Base-by-base conservation (phyloP, 1,140 invertebrate species). In the Penaeus japonicus region DNA sequence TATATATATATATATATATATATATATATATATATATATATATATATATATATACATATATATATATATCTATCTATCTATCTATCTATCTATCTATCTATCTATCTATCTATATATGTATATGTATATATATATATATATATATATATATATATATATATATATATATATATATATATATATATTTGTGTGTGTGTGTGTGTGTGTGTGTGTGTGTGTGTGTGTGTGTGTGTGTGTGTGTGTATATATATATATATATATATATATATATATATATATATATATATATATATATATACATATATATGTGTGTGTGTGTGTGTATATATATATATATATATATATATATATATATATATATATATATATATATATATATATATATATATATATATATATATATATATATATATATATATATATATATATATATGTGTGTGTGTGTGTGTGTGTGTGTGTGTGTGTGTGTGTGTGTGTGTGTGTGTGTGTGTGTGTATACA, bases 311-410 rank as follows among this genome's bases (percentile, higher is more conserved):
- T n/a, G 30, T n/a, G 15, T 65, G 30, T 65, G 30, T 65, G 15
- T 65, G n/a, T 65, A 65, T 65, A 65, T 65, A n/a, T 65, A n/a
- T 65, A n/a, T 65, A n/a, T 65, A n/a, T 65, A n/a, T 65, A n/a
- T 65, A n/a, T 65, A n/a, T 65, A 65, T 65, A n/a, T 65, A n/a
- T 65, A n/a, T 65, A 20, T 65, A n/a, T 65, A n/a, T 65, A n/a
- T 65, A n/a, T 65, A n/a, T 65, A n/a, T 65, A n/a, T 65, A 65
- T 65, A n/a, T 65, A n/a, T 65, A n/a, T 24, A 17, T 73, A 18
- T 30, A 3, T 73, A 12, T 73, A 2, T 4, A 12, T n/a, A 30
- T 30, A 2, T 17, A 3, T 24, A 0, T 73, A 30, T 30, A 12
- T 32, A 30, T 73, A 5, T 73, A 30, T 30, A 30, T 27, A 18